Percentiles rank a stretch among this genome's conserved stretches.
Conservation (phyloP, 2,797 vertebrate species). For the Pipistrellus kuhlii region DNA sequence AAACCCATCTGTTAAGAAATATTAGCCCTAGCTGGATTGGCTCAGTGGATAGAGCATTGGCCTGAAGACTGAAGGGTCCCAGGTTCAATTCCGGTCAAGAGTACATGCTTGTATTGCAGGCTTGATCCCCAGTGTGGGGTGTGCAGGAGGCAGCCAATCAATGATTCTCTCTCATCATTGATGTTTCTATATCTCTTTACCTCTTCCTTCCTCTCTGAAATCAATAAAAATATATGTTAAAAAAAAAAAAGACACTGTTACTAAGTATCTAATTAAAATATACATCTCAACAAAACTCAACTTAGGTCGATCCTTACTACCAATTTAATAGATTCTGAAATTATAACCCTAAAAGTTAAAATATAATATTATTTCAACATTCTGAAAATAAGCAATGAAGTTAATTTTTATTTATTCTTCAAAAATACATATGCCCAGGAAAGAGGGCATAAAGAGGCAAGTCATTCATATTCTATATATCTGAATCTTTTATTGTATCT, state of each 20-base stretch:
- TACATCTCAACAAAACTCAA: neutral
- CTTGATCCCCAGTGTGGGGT: too few species aligned
- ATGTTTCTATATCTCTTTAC: too few species aligned
- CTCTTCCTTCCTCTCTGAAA: too few species aligned
- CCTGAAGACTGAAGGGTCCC: too few species aligned
- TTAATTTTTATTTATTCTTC: slow-evolving; percentile 24
- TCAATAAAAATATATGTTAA: too few species aligned
- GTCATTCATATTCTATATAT: neutral
- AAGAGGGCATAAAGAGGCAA: neutral
- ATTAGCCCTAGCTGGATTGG: too few species aligned
- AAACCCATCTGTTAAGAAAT: neutral
- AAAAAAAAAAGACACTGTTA: neutral
- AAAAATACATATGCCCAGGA: neutral
- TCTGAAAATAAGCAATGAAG: slow-evolving; percentile 15
- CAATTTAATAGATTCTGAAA: slow-evolving; percentile 17
- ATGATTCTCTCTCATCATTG: too few species aligned
- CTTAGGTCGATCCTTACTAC: neutral
- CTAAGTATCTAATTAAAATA: neutral
- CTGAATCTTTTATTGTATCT: neutral
- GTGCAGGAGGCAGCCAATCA: too few species aligned
- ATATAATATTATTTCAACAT: neutral
- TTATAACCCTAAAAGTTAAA: neutral
- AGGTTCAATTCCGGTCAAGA: too few species aligned
- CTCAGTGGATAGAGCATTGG: too few species aligned
- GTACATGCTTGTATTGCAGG: too few species aligned